A percentile compares a stretch with the other conserved stretches of the same genome.
Evolutionary conservation across 1,140 invertebrate genomes (phyloP).

Genomic region (Psilanteris sp.): DNA sequence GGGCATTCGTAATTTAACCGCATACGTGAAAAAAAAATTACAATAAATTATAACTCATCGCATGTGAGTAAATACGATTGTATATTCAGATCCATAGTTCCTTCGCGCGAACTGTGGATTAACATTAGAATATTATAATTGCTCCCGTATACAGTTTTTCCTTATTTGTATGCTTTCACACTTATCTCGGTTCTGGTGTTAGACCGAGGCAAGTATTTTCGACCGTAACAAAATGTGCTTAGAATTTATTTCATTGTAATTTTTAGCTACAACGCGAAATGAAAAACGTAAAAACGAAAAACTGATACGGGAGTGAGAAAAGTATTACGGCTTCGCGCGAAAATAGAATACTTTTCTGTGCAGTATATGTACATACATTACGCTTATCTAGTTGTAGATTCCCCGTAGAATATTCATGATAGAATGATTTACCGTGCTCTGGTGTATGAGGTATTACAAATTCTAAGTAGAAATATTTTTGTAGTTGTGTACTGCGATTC

Average conservation of each 20-base stretch:
- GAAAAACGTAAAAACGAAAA: neutral
- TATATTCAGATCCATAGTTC: constrained; percentile 3
- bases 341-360: constrained; percentile 57
- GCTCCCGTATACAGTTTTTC: neutral
- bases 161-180: constrained; percentile 1
- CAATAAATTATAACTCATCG: constrained; percentile 7
- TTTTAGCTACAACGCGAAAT: too few relatives aligned
- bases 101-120: neutral
- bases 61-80: constrained; percentile 6
- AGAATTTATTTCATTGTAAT: too few relatives aligned
- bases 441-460: constrained; percentile 39
- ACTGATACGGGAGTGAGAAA: neutral
- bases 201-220: too few relatives aligned
- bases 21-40: constrained; percentile 2
- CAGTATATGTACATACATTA: constrained; percentile 55
- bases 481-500: too few relatives aligned
- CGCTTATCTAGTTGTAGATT: constrained; percentile 49
- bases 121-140: constrained; percentile 21
- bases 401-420: constrained; percentile 56
- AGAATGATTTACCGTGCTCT: constrained; percentile 55
- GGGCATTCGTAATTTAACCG: constrained; percentile 14
- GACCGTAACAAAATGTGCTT: too few relatives aligned
- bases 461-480: constrained; percentile 35
- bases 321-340: constrained; percentile 9
- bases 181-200: constrained; percentile 7